A percentile compares a stretch with the other conserved stretches of the same genome.
Conservation (phyloP, 2,888 invertebrate species). For the Callosobruchus maculatus region DNA sequence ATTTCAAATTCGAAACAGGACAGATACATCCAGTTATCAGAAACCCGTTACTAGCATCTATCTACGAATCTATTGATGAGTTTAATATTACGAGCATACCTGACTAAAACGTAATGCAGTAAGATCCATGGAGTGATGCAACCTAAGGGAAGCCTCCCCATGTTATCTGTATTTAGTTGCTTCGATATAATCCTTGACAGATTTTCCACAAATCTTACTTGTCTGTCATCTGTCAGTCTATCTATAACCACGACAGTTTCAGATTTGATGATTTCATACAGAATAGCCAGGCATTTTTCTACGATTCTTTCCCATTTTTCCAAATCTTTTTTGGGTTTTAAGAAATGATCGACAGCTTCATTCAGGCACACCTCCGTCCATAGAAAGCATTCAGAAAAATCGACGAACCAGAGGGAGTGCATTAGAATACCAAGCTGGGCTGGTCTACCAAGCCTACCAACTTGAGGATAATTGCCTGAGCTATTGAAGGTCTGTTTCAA, state of each 20-base stretch:
- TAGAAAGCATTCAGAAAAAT: slow-evolving; percentile 59
- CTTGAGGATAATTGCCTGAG: slow-evolving; percentile 32
- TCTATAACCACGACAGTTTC: slow-evolving; percentile 52
- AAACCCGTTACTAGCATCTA: no score
- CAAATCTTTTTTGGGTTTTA: slow-evolving; percentile 48
- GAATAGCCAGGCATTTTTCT: slow-evolving; percentile 48
- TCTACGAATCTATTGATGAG: no score
- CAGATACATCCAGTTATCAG: no score
- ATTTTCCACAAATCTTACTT: slow-evolving; percentile 66
- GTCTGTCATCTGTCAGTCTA: slow-evolving; percentile 56
- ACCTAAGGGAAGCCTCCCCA: slow-evolving; percentile 63
- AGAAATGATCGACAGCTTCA: slow-evolving; percentile 60
- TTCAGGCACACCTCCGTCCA: slow-evolving; percentile 77
- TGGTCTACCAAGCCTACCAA: slow-evolving; percentile 57
- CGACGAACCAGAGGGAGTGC: slow-evolving; percentile 51
- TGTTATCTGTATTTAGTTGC: slow-evolving; percentile 70
- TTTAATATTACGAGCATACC: slow-evolving; percentile 32
- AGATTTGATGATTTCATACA: slow-evolving; percentile 53
- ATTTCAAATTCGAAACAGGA: no score
- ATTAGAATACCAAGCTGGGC: slow-evolving; percentile 48
- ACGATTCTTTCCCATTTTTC: slow-evolving; percentile 46
- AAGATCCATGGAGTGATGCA: slow-evolving; percentile 80
- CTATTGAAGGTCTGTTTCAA: slow-evolving; percentile 64
- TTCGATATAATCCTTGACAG: slow-evolving; percentile 72
- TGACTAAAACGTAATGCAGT: slow-evolving; percentile 72